phyloP scores from a whole-genome alignment of 2,888 invertebrate species.

The Sympetrum striolatum region DNA sequence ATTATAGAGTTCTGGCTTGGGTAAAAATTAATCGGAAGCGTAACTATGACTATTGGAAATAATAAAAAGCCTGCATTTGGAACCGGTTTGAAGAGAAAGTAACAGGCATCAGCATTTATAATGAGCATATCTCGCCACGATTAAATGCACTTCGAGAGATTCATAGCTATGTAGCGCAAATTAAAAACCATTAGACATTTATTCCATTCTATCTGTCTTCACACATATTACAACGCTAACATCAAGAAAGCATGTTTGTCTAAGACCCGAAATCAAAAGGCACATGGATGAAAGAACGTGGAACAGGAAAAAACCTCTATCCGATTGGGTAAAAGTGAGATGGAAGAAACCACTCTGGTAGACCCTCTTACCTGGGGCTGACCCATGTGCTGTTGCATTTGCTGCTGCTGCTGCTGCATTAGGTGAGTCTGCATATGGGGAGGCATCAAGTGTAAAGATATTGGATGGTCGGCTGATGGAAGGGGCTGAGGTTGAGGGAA shows the following conservation, averaged over 20 bases:
- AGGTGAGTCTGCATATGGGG: conserved; percentile 9
- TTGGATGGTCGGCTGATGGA: not conserved
- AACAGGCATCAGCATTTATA: not conserved
- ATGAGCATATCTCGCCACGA: not conserved
- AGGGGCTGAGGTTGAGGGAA: conserved; percentile 52
- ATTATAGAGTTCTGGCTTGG: not conserved
- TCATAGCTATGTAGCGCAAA: not conserved
- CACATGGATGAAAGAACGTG: not conserved
- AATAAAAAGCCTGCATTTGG: conserved; percentile 19
- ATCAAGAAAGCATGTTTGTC: conserved; percentile 1
- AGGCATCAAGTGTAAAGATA: not conserved
- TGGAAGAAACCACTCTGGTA: not conserved
- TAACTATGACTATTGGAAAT: not conserved
- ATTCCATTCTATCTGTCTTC: not conserved
- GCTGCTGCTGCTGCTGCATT: conserved; percentile 39
- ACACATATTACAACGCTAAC: not conserved
- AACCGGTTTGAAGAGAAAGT: not conserved
- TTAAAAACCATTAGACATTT: conserved; percentile 1
- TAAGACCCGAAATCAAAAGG: not conserved
- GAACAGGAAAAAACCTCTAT: not conserved
- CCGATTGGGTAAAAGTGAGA: not conserved
- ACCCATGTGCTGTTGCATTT: not conserved
- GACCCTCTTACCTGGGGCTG: not conserved
- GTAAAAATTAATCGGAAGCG: conserved; percentile 3
- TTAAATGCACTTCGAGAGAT: not conserved